Evolutionary conservation across 2,888 invertebrate genomes (phyloP).

Genomic region (Bhutanitis thaidina): DNA sequence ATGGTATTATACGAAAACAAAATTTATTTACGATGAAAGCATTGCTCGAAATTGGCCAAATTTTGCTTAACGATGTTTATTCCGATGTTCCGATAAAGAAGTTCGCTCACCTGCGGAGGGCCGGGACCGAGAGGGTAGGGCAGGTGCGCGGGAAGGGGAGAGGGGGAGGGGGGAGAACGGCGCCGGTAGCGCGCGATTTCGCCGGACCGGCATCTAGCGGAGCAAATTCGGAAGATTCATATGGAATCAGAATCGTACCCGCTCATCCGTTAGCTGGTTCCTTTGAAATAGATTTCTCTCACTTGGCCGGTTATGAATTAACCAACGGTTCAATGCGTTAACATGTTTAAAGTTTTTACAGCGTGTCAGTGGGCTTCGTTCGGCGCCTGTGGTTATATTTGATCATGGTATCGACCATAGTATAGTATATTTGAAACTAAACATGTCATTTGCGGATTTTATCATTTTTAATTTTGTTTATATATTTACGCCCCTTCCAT

Average conservation of each 20-base stretch:
- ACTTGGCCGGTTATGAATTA: too few species aligned
- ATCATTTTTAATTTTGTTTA: too few species aligned
- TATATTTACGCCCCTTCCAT: too few species aligned
- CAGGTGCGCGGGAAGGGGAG: too few species aligned
- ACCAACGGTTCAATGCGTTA: too few species aligned
- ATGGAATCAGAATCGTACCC: not conserved
- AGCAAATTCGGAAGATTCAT: slow-evolving; percentile 13
- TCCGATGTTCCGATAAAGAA: slow-evolving; percentile 34
- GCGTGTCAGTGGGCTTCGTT: too few species aligned
- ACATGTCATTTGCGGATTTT: too few species aligned
- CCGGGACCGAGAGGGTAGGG: slow-evolving; percentile 30
- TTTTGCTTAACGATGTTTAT: slow-evolving; percentile 47
- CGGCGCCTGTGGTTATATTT: too few species aligned
- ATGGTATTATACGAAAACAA: too few species aligned
- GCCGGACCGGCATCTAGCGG: slow-evolving; percentile 25
- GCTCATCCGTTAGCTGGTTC: not conserved
- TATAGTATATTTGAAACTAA: too few species aligned
- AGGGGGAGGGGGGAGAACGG: slow-evolving; percentile 24
- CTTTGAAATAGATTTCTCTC: not conserved
- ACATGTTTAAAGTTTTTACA: too few species aligned
- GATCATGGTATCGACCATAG: too few species aligned
- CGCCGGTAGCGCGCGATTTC: slow-evolving; percentile 32
- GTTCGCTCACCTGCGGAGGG: slow-evolving; percentile 57
- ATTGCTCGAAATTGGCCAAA: slow-evolving; percentile 28
- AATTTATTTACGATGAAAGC: not conserved